Percentiles rank a stretch among this genome's conserved stretches.
These are phyloP conservation scores for Acleris holmiana DNA, from an alignment of 2,888 invertebrate species.

Conservation along the genomic window DNA sequence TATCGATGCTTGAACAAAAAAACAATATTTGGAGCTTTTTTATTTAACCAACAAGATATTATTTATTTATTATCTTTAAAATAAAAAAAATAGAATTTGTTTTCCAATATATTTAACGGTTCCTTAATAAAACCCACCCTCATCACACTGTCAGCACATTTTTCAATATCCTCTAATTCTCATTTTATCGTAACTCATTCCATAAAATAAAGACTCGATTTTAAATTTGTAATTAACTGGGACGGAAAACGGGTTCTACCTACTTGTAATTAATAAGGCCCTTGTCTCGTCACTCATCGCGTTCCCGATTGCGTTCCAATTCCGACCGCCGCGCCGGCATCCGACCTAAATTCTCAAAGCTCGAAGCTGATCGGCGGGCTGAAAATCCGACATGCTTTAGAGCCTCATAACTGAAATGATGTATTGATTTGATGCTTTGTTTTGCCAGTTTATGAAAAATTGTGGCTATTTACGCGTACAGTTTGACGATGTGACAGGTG, in stretches of 20 bases:
- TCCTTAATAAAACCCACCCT: conserved; percentile 17
- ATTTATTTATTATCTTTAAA: neutral
- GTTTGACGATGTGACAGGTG: too few relatives aligned
- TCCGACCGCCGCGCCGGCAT: conserved; percentile 52
- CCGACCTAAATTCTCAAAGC: conserved; percentile 63
- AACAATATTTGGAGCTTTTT: too few relatives aligned
- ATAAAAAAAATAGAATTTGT: neutral
- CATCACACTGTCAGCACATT: conserved; percentile 20
- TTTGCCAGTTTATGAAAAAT: neutral
- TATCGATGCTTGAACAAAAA: too few relatives aligned
- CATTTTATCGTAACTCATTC: conserved; percentile 16
- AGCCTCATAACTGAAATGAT: conserved; percentile 27
- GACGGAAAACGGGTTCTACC: conserved; percentile 21
- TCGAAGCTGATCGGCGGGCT: conserved; percentile 42
- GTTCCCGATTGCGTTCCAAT: conserved; percentile 63
- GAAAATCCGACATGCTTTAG: conserved; percentile 7
- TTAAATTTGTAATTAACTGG: conserved; percentile 25
- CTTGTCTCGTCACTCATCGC: conserved; percentile 44
- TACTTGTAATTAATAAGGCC: conserved; percentile 29
- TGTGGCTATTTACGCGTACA: too few relatives aligned
- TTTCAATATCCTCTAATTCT: conserved; percentile 1
- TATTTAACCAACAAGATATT: neutral
- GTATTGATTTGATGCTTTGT: conserved; percentile 12
- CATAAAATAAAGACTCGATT: conserved; percentile 6
- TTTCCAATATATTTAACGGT: neutral